Evolutionary conservation across 2,113 vertebrate genomes (phyloP).

Genomic region (Condylura cristata): DNA sequence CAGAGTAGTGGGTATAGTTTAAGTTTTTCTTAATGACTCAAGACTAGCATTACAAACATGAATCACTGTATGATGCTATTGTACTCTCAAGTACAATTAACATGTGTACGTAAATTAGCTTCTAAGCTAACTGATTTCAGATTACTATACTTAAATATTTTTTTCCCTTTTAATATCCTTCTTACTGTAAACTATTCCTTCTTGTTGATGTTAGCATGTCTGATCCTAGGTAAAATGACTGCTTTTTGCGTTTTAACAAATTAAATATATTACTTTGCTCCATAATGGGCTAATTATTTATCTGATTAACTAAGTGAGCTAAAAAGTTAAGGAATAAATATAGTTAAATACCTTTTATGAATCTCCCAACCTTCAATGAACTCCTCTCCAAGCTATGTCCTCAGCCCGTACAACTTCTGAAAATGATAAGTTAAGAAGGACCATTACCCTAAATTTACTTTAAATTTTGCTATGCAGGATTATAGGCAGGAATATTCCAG

Average conservation of each 20-base stretch:
- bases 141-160: slow-evolving; percentile 15
- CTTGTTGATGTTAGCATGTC: neutral
- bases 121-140: too few species aligned
- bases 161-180: neutral
- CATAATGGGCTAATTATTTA: neutral
- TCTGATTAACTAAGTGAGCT: neutral
- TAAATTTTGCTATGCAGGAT: neutral
- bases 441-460: neutral
- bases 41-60: too few species aligned
- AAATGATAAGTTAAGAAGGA: neutral
- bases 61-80: too few species aligned
- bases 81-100: too few species aligned
- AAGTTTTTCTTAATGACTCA: too few species aligned
- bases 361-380: neutral
- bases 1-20: neutral
- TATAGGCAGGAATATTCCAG: neutral
- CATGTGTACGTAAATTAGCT: too few species aligned
- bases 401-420: neutral
- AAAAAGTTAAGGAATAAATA: slow-evolving; percentile 19
- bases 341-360: neutral
- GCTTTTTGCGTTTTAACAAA: neutral
- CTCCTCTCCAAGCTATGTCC: neutral
- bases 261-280: neutral
- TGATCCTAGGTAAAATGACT: neutral
- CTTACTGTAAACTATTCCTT: neutral